These are phyloP conservation scores for Sinotaia quadrata DNA, from an alignment of 2,888 invertebrate species.

Conservation along the genomic window DNA sequence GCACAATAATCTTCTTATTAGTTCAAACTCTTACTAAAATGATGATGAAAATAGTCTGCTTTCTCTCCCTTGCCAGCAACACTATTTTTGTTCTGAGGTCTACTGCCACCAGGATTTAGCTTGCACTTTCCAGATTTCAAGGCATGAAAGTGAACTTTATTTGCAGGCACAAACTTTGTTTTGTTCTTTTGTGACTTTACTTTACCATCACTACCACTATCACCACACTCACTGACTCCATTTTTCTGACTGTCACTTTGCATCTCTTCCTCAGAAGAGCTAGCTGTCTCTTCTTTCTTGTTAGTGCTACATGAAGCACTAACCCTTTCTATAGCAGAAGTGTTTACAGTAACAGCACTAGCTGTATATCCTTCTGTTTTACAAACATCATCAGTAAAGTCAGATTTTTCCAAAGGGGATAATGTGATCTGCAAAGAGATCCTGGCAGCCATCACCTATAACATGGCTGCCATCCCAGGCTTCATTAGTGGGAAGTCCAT, in stretches of 20 bases:
- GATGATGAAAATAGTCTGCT: constrained; percentile 28
- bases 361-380: neutral
- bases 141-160: neutral
- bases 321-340: neutral
- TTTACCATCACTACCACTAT: too few relatives aligned
- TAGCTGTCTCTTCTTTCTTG: neutral
- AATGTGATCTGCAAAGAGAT: neutral
- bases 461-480: constrained; percentile 19
- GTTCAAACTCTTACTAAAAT: constrained; percentile 23
- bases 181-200: too few relatives aligned
- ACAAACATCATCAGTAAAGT: neutral
- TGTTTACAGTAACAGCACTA: neutral
- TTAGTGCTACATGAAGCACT: neutral
- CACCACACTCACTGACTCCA: neutral
- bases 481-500: constrained; percentile 24
- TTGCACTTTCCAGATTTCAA: neutral
- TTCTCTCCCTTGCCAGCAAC: constrained; percentile 2
- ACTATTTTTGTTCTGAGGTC: neutral
- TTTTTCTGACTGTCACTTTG: neutral
- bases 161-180: neutral
- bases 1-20: too few relatives aligned
- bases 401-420: constrained; percentile 14
- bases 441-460: neutral
- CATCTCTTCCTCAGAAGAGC: neutral
- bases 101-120: neutral